Conservation (phyloP, 2,888 invertebrate species). For the Andrena haemorrhoa region DNA sequence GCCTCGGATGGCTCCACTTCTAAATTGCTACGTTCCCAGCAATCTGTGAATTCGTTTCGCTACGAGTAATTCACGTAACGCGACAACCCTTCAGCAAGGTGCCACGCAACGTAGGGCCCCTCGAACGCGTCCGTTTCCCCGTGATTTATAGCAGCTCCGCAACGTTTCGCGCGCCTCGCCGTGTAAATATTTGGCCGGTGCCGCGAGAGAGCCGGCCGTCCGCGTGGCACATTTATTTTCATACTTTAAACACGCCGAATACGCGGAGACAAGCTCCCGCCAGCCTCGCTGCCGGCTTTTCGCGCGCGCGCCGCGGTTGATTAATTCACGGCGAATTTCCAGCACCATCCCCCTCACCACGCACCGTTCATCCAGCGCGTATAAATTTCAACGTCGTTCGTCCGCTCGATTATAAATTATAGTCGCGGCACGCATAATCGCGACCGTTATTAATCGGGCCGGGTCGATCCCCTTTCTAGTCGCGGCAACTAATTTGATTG, state of each 20-base stretch:
- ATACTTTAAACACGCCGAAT: conserved; percentile 23
- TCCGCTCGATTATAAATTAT: conserved; percentile 18
- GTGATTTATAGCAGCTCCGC: conserved; percentile 2
- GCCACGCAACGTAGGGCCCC: background rate
- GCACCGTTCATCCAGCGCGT: background rate
- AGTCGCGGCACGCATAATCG: conserved; percentile 13
- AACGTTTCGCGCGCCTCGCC: background rate
- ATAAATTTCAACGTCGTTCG: conserved; percentile 11
- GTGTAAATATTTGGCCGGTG: conserved; percentile 23
- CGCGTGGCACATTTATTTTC: conserved; percentile 21
- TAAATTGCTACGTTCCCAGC: too few relatives aligned
- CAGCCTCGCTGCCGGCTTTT: background rate
- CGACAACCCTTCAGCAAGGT: background rate
- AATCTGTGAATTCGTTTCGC: background rate
- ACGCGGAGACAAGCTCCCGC: conserved; percentile 4
- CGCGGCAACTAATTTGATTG: background rate
- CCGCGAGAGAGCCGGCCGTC: background rate
- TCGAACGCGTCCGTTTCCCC: conserved; percentile 25
- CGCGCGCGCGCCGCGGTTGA: background rate
- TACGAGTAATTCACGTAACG: background rate
- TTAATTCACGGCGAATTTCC: conserved; percentile 17
- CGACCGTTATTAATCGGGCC: conserved; percentile 11
- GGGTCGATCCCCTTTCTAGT: background rate
- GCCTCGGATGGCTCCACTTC: background rate
- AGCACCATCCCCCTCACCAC: background rate